Percentiles rank a stretch among this genome's conserved stretches.
phyloP scores from a whole-genome alignment of 2,888 invertebrate species.

The Lagria hirta region DNA sequence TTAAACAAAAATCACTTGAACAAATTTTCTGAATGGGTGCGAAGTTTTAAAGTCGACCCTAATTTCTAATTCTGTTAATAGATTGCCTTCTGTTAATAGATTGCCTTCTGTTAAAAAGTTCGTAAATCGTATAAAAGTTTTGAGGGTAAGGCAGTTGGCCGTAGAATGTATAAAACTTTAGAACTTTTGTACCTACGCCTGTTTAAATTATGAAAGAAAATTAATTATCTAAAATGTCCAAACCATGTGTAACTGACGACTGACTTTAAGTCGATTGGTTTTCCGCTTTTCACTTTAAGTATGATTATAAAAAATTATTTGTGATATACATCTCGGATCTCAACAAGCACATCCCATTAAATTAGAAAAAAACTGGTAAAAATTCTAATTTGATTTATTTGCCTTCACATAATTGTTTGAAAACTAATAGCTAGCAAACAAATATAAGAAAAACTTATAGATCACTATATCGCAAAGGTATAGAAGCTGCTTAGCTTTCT shows the following conservation, averaged over 20 bases:
- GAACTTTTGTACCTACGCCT: slow-evolving; percentile 35
- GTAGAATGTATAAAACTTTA: slow-evolving; percentile 32
- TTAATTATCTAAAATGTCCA: slow-evolving; percentile 36
- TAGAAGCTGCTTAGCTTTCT: too few species aligned
- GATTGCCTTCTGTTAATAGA: slow-evolving; percentile 29
- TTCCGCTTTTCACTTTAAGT: slow-evolving; percentile 2
- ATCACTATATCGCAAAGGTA: too few species aligned
- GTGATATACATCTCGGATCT: too few species aligned
- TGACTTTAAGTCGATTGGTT: slow-evolving; percentile 22
- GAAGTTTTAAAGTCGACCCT: slow-evolving; percentile 25
- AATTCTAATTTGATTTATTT: too few species aligned
- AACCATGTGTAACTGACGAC: slow-evolving; percentile 37
- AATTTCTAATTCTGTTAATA: slow-evolving; percentile 35
- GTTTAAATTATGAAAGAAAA: slow-evolving; percentile 39
- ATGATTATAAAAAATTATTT: too few species aligned
- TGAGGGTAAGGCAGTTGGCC: slow-evolving; percentile 24
- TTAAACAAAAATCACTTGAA: slow-evolving; percentile 28
- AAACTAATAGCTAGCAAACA: too few species aligned
- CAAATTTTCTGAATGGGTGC: slow-evolving; percentile 25
- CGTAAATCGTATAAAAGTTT: slow-evolving; percentile 31
- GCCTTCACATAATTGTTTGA: too few species aligned
- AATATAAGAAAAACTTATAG: too few species aligned
- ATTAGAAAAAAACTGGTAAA: too few species aligned
- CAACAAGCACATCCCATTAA: too few species aligned
- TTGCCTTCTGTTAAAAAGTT: slow-evolving; percentile 28